Evolutionary conservation across 2,888 invertebrate species (phyloP).

Genomic region (Scaeva pyrastri): DNA sequence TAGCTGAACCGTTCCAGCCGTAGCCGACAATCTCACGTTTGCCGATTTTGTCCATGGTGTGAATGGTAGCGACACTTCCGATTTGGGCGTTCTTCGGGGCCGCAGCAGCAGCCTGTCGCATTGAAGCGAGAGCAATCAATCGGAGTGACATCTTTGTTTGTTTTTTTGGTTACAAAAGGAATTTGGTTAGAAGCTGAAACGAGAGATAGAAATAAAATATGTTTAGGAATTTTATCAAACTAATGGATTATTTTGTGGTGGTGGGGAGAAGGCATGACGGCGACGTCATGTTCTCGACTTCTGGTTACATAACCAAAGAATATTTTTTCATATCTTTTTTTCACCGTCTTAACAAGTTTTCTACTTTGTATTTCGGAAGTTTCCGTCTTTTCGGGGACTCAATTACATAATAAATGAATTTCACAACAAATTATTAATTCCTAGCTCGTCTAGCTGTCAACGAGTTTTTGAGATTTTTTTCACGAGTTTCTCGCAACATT

Average conservation of each 20-base stretch:
- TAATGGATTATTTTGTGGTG: background rate
- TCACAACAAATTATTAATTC: conserved; percentile 16
- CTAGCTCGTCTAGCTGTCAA: background rate
- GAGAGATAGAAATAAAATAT: background rate
- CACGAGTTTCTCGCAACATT: conserved; percentile 15
- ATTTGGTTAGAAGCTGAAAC: conserved; percentile 48
- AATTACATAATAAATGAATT: conserved; percentile 50
- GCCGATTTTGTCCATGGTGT: conserved; percentile 86
- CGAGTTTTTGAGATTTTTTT: conserved; percentile 34
- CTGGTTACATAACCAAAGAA: conserved; percentile 70
- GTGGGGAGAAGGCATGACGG: background rate
- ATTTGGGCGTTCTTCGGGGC: conserved; percentile 78
- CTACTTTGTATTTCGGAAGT: background rate
- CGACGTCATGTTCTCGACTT: conserved; percentile 56
- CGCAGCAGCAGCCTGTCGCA: conserved; percentile 79
- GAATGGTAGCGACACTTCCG: conserved; percentile 81
- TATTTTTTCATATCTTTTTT: conserved; percentile 9
- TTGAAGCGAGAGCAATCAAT: conserved; percentile 80
- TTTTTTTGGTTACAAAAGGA: conserved; percentile 37
- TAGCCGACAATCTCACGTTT: conserved; percentile 96
- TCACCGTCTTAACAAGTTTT: background rate
- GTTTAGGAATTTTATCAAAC: conserved; percentile 32
- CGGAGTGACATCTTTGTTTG: conserved; percentile 80
- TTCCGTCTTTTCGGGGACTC: background rate
- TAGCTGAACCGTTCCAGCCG: conserved; percentile 93